Evolutionary conservation across 53 echinoderm and acorn worm species (phyloP).

Genomic region (Apostichopus leukothele): DNA sequence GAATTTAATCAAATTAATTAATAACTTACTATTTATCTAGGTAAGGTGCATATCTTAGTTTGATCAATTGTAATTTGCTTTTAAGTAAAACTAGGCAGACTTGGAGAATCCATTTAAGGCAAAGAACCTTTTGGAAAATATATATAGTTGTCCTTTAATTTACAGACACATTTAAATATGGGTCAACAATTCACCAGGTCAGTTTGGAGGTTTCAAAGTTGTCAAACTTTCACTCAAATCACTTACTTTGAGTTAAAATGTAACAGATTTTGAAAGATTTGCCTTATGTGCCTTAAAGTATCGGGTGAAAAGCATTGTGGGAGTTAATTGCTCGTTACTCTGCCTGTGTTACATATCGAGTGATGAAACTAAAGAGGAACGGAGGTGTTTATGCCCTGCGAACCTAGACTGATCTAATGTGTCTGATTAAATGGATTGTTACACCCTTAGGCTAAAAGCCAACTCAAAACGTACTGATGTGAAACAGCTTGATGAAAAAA

Average conservation of each 20-base stretch:
- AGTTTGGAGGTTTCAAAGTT: neutral
- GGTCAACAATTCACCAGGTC: neutral
- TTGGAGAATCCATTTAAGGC: too few relatives aligned
- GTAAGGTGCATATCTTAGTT: too few relatives aligned
- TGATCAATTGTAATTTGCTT: too few relatives aligned
- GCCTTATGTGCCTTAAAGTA: neutral
- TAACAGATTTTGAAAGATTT: neutral
- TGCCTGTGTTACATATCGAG: neutral
- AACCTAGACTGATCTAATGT: slow-evolving; percentile 8
- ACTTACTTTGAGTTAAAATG: neutral
- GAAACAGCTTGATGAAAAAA: neutral
- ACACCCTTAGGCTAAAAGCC: neutral
- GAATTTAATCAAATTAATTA: too few relatives aligned
- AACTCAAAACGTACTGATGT: neutral
- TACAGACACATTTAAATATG: neutral
- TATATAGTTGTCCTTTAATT: too few relatives aligned
- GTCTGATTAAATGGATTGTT: slow-evolving; percentile 2
- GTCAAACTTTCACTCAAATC: neutral
- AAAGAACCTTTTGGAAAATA: too few relatives aligned
- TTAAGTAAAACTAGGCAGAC: too few relatives aligned
- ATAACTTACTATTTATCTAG: too few relatives aligned
- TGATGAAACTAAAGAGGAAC: neutral
- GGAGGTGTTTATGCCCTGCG: neutral
- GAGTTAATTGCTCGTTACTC: neutral
- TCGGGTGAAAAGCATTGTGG: neutral